Evolutionary conservation across 2,797 vertebrate species (phyloP), one percentile per base, ranked within the genome.

Genomic region (Euthynnus affinis): DNA sequence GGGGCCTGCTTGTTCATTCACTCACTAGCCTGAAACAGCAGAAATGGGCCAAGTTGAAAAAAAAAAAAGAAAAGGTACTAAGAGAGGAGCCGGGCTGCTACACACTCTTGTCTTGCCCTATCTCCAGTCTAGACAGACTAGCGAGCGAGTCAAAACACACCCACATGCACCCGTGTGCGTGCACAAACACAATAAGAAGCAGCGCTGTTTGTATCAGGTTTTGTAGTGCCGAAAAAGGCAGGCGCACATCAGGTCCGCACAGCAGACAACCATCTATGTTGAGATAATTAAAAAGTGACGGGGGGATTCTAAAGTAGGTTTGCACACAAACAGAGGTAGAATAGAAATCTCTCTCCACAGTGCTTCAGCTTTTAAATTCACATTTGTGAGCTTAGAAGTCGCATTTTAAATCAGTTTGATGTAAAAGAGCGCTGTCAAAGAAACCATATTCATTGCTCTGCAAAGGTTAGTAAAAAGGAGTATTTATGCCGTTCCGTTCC

Each of bases 201-300:
- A 55, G 61, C 27, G 51, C 72, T 72, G 75, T 85, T 84, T 83
- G 74, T 68, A 75, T 75, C 60, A 25, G 62, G 81, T 81, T 84
- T 83, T 84, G 79, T 80, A 4, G 25, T 37, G 59, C 71, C 48
- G 49, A 78, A 84, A 80, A 80, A 82, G 74, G 82, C 79, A 76
- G 69, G 71, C 59, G 71, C 83, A 73, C 80, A 62, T 76, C 76
- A 69, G 82, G 81, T 82, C 79, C 57, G 25, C 78, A 13, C 73
- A 44, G 81, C 72, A 87, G 88, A 89, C 88, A 85, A 86, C 82
- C 78, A 87, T 85, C 89, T 78, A 84, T 78, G 70, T 80, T 62
- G 87, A 89, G 87, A 92, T 92, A 90, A 93, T 94, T 91, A 89
- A 91, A 92, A 91, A 84, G 80, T 51, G 77, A 68, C 42, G 27